phyloP scores from a whole-genome alignment of 2,113 vertebrate species.

The Etheostoma cragini region DNA sequence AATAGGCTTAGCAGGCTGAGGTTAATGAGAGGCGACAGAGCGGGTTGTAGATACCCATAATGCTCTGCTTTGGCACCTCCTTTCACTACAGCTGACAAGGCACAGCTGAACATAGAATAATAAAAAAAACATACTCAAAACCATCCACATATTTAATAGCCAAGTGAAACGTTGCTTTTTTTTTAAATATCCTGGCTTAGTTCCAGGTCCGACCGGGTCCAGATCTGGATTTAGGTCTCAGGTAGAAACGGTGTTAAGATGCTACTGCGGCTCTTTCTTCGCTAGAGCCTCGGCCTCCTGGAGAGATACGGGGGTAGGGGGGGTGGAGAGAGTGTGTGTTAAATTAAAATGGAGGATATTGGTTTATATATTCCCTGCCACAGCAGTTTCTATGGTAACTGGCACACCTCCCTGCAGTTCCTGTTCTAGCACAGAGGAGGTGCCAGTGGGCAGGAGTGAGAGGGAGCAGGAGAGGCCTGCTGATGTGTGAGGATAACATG shows the following conservation, averaged over 20 bases:
- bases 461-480: conserved; percentile 31
- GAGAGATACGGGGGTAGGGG: neutral
- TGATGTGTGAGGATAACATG: conserved; percentile 34
- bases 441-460: conserved; percentile 41
- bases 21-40: conserved; percentile 52
- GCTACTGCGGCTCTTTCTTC: conserved; percentile 82
- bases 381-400: conserved; percentile 68
- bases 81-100: conserved; percentile 72
- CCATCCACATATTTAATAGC: conserved; percentile 40
- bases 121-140: conserved; percentile 29
- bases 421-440: conserved; percentile 58
- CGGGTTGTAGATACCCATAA: conserved; percentile 37
- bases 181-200: conserved; percentile 26
- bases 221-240: conserved; percentile 41
- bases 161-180: conserved; percentile 46
- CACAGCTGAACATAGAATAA: conserved; percentile 68
- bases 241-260: conserved; percentile 43
- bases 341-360: conserved; percentile 68
- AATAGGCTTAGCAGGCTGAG: conserved; percentile 57
- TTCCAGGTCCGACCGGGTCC: conserved; percentile 57
- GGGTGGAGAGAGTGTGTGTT: conserved; percentile 6
- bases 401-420: conserved; percentile 71
- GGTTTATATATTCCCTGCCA: conserved; percentile 41
- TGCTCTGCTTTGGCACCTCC: conserved; percentile 58
- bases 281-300: conserved; percentile 84